Base-by-base conservation (phyloP, 2,888 invertebrate genomes). In the Phlogophora meticulosa region DNA sequence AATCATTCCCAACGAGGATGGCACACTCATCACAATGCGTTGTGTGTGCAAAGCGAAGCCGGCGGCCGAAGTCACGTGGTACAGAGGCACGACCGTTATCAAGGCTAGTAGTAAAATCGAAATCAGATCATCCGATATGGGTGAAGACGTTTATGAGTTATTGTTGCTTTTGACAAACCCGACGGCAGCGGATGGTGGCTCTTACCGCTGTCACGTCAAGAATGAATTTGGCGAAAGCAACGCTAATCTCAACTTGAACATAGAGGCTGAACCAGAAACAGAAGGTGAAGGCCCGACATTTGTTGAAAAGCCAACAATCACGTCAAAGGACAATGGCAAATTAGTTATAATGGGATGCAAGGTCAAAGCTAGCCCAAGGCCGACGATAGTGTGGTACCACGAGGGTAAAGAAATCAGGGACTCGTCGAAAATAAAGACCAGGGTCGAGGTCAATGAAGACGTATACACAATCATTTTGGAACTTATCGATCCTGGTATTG, bases 1-100 rank as follows among this genome's bases (percentile, higher is more conserved):
- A 95, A 99, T 99, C 95, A 99, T 99, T 96, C 99, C 99, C 91
- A 99, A 99, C 96, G 99, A 99, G 93, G 98, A 98, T 90, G 99
- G 99, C 86, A 99, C 99, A 83, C 97, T 99, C 87, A 99, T 99
- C 87, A 98, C 98, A 75, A 99, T 99, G 98, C 98, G 99, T 95
- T 99, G 99, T 96, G 98, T 98, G 90, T 98, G 98, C 94, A 98
- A 98, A 94, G 99, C 99, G 51, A 98, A 98, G 95, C 99, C 99
- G 79, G 98, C 98, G 93, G 99, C 99, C 52, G 97, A 97, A 84
- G 98, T 99, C 74, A 98, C 98, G 81, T 99, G 99, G 99, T 98
- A 97, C 96, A 97, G 98, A 88, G 99, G 98, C 84, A 98, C 98
- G 85, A 98, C 98, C 79, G 96, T 97, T 84, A 97, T 99, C 75